Evolutionary conservation across 2,113 vertebrate species (phyloP).

Genomic region (Pungitius pungitius): DNA sequence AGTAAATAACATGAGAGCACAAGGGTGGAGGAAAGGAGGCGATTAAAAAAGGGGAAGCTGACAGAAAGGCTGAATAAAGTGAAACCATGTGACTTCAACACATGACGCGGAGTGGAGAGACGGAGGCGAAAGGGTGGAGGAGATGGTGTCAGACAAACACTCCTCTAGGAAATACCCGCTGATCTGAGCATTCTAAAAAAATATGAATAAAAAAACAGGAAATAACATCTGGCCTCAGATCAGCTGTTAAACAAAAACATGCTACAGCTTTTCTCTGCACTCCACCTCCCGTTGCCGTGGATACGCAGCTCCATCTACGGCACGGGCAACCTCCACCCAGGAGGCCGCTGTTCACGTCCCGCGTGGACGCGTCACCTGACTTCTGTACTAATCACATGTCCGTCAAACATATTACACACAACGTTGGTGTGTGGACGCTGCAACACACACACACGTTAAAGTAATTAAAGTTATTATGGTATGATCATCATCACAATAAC

Average conservation of each 20-base stretch:
- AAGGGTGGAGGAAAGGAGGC: neutral
- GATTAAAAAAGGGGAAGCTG: neutral
- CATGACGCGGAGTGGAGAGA: neutral
- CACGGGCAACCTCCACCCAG: neutral
- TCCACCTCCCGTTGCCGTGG: neutral
- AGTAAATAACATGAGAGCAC: constrained; percentile 6
- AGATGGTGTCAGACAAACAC: constrained; percentile 11
- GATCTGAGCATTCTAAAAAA: constrained; percentile 29
- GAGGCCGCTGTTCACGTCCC: neutral
- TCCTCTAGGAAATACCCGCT: constrained; percentile 46
- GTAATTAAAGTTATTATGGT: too few relatives aligned
- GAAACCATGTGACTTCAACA: constrained; percentile 70
- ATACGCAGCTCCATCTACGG: neutral
- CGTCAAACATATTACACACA: too few relatives aligned
- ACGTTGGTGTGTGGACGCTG: too few relatives aligned
- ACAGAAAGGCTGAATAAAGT: constrained; percentile 59
- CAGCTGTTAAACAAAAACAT: constrained; percentile 3
- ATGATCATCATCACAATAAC: neutral
- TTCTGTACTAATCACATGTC: too few relatives aligned
- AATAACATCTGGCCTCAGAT: constrained; percentile 25
- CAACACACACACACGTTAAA: too few relatives aligned
- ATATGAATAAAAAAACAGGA: constrained; percentile 40
- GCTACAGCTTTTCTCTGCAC: neutral
- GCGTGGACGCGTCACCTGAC: too few relatives aligned
- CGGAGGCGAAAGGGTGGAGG: neutral